Percentiles rank a stretch among this genome's conserved stretches.
Conservation (phyloP, 2,888 invertebrate species). For the Phorcus lineatus region DNA sequence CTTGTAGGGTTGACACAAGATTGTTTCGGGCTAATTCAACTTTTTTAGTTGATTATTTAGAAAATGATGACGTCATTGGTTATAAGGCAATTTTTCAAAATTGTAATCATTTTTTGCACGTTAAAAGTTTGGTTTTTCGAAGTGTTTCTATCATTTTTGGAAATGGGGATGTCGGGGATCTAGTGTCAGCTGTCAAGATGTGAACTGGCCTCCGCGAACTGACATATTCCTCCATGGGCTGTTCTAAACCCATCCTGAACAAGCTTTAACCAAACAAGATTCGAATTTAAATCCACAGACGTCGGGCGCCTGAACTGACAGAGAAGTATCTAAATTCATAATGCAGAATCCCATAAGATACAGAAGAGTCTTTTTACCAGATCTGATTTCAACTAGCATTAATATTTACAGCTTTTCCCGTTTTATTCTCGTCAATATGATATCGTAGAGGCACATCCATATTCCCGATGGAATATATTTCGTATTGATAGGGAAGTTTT, state of each 20-base stretch:
- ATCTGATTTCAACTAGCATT: slow-evolving; percentile 19
- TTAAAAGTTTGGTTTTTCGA: neutral
- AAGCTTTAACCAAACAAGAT: neutral
- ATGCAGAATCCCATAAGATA: neutral
- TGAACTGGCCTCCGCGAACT: neutral
- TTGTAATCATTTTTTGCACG: neutral
- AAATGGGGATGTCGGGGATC: neutral
- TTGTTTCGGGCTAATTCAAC: neutral
- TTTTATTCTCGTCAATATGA: neutral
- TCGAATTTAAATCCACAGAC: slow-evolving; percentile 16
- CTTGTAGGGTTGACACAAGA: neutral
- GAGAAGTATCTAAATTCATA: slow-evolving; percentile 2
- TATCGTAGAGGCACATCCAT: neutral
- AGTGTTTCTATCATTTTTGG: neutral
- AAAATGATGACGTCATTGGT: neutral
- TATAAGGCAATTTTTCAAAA: neutral
- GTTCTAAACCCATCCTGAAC: neutral
- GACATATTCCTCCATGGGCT: slow-evolving; percentile 2
- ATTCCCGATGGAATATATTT: too few species aligned
- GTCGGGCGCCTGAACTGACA: slow-evolving; percentile 7
- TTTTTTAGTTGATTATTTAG: neutral
- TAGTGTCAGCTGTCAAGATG: neutral
- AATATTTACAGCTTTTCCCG: neutral
- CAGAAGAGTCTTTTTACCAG: neutral
- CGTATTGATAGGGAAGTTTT: too few species aligned